Evolutionary conservation across 2,113 vertebrate species (phyloP), one percentile per base, ranked within the genome.

Genomic region (Manacus vitellinus): DNA sequence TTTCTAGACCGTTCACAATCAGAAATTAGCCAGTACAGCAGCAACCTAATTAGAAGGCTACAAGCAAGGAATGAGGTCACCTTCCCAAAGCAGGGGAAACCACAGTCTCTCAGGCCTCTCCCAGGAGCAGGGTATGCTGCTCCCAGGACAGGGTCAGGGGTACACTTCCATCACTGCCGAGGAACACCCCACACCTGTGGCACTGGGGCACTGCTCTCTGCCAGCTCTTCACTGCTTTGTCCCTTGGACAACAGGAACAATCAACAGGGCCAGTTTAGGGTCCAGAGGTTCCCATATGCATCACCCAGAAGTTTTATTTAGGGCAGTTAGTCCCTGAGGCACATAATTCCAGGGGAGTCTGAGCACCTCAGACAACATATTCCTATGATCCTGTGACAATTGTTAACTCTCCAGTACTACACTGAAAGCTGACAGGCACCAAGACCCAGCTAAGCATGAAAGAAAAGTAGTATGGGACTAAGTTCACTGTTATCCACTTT

Each of bases 101-200:
- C 37, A 22, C 8, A 2, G 14, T 31, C 18, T 6, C 23, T 28
- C 25, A 62, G 39, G 23, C 10, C 47, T 78, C 30, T 74, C 35
- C 33, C 28, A 55, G 39, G 33, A 58, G 23, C 1, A 3, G 44
- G 19, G 16, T 14, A 25, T 2, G 16, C 31, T 14, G 31, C 39
- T 25, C 25, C 49, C 25, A 3, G 23, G 28, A 12, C 37, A 63
- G 61, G 41, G 20, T 0, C 6, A 7, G 20, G 56, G 35, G 5
- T 10, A 30, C 18, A 0, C 30, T 39, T 58, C 49, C 44, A 4
- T 21, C 49, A 30, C 35, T 44, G 8, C 70, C 8, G 59, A 74
- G 51, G 72, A 54, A 35, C 1, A 7, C 6, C 24, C 58, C 37
- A 21, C 0, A 0, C 10, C 67, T 16, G 8, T 1, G 18, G 61